Conservation (phyloP, 2,888 invertebrate genomes). For the Ypsolopha sequella region DNA sequence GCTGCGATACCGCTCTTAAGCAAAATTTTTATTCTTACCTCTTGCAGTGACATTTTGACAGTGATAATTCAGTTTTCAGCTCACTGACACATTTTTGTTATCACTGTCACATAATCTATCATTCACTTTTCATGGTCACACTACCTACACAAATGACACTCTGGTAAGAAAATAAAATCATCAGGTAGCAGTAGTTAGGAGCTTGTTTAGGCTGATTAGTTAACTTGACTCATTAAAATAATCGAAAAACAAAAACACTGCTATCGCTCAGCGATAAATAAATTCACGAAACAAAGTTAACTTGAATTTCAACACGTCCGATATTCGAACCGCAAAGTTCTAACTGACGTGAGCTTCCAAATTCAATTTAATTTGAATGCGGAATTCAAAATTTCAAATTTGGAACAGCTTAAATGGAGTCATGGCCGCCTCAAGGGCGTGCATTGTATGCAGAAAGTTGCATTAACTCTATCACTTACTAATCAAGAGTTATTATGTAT, state of each 20-base stretch:
- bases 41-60: conserved; percentile 49
- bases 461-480: conserved; percentile 26
- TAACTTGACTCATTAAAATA: not conserved
- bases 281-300: not conserved
- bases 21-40: conserved; percentile 35
- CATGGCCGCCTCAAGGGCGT: conserved; percentile 44
- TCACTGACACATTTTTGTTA: conserved; percentile 43
- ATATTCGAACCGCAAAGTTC: conserved; percentile 4
- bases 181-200: too few relatives aligned
- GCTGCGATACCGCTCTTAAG: too few relatives aligned
- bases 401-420: conserved; percentile 13
- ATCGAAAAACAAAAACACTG: not conserved
- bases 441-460: conserved; percentile 30
- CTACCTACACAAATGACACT: not conserved
- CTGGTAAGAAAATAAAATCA: too few relatives aligned
- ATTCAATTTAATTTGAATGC: conserved; percentile 27
- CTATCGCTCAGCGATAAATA: not conserved
- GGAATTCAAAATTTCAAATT: conserved; percentile 39
- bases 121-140: conserved; percentile 15
- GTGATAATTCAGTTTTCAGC: conserved; percentile 28
- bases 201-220: not conserved
- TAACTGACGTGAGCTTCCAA: conserved; percentile 15
- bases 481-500: conserved; percentile 52
- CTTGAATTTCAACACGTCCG: conserved; percentile 2
- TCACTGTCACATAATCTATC: conserved; percentile 24